Evolutionary conservation across 92 coral and sea anemone species (phyloP).

Genomic region (Heliopora coerulea): DNA sequence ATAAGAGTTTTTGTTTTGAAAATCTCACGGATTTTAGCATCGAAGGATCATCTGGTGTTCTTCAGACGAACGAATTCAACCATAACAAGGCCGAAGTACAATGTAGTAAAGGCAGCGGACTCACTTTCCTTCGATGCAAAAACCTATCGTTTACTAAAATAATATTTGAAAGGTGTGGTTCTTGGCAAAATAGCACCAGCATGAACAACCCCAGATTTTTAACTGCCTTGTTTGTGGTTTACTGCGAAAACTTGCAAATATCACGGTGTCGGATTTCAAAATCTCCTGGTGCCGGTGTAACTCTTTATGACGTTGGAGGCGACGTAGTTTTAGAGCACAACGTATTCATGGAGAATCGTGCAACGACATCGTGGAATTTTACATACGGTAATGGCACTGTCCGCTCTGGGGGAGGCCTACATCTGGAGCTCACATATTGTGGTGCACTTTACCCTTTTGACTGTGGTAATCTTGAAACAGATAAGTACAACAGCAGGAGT

Average conservation of each 20-base stretch:
- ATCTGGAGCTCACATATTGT: constrained; percentile 29
- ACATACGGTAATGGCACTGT: constrained; percentile 23
- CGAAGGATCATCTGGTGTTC: not conserved
- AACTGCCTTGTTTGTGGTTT: constrained; percentile 37
- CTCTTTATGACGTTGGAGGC: constrained; percentile 46
- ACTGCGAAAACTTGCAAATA: constrained; percentile 31
- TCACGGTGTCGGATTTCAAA: constrained; percentile 21
- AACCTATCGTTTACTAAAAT: constrained; percentile 1
- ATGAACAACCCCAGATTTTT: constrained; percentile 28
- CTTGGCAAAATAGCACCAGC: constrained; percentile 31
- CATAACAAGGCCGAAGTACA: not conserved
- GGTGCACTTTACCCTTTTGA: constrained; percentile 63
- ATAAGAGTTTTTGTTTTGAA: constrained; percentile 16
- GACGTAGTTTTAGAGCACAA: constrained; percentile 31
- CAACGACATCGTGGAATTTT: constrained; percentile 43
- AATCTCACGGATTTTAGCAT: not conserved
- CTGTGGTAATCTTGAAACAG: constrained; percentile 35
- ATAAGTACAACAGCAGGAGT: constrained; percentile 51
- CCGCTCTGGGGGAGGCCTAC: constrained; percentile 34
- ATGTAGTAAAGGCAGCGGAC: constrained; percentile 16
- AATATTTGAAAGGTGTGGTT: constrained; percentile 19
- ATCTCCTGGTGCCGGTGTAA: constrained; percentile 50
- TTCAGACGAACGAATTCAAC: no score
- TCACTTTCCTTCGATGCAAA: constrained; percentile 5
- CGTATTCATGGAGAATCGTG: constrained; percentile 34